A percentile compares a stretch with the other conserved stretches of the same genome.
phyloP scores from a whole-genome alignment of 2,888 invertebrate species.

The Oegoconia quadripuncta region DNA sequence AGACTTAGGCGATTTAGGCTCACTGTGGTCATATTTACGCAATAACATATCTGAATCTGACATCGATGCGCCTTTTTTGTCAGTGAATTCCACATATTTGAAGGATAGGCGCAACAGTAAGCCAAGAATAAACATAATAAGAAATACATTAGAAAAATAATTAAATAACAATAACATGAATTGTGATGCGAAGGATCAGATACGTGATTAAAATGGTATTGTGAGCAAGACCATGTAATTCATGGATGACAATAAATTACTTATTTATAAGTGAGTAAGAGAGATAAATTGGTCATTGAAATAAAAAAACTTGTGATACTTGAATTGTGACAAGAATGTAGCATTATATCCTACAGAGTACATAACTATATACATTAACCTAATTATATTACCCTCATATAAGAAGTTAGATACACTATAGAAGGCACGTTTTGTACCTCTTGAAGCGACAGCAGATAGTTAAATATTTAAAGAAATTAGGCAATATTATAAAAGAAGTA shows the following conservation, averaged over 20 bases:
- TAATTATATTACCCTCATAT: constrained; percentile 64
- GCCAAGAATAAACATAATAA: neutral
- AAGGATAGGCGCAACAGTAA: too few species aligned
- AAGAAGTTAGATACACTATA: constrained; percentile 47
- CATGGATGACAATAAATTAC: too few species aligned
- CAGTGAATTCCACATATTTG: too few species aligned
- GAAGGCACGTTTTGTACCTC: constrained; percentile 72
- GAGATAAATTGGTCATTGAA: neutral
- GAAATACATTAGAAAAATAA: neutral
- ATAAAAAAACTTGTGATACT: constrained; percentile 13
- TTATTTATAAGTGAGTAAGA: too few species aligned
- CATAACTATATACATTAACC: constrained; percentile 53
- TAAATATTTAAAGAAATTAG: constrained; percentile 11
- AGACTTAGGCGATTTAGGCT: neutral
- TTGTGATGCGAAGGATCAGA: neutral
- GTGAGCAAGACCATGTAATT: too few species aligned
- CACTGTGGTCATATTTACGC: too few species aligned
- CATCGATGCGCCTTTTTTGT: too few species aligned
- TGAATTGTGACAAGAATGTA: constrained; percentile 25
- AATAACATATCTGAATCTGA: too few species aligned
- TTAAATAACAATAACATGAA: neutral
- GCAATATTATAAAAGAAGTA: constrained; percentile 33
- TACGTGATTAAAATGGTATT: too few species aligned
- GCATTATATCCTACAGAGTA: constrained; percentile 22
- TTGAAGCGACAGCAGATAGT: constrained; percentile 39